These are phyloP conservation scores for Pristionchus entomophagus DNA, from an alignment of 2,888 invertebrate genomes.

Conservation along the genomic window DNA sequence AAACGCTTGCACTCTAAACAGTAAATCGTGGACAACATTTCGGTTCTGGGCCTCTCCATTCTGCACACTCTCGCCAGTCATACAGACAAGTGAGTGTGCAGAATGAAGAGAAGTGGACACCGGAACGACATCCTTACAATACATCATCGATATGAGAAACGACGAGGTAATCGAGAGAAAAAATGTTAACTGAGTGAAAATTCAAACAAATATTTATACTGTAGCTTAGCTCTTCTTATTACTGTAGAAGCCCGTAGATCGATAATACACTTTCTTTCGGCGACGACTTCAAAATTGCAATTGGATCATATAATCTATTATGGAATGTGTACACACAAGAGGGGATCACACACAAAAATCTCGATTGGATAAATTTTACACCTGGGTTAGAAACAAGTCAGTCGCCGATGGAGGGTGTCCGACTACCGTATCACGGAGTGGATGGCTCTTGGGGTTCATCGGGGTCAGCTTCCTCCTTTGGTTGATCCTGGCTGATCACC, in stretches of 20 bases:
- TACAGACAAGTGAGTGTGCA: too few relatives aligned
- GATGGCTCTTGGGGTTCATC: constrained; percentile 19
- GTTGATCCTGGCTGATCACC: background rate
- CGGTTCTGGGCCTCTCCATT: too few relatives aligned
- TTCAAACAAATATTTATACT: background rate
- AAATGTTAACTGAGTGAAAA: background rate
- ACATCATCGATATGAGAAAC: background rate
- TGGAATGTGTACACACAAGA: constrained; percentile 27
- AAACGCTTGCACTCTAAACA: background rate
- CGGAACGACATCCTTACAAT: too few relatives aligned
- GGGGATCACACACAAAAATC: background rate
- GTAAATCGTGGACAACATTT: background rate
- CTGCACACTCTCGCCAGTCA: too few relatives aligned
- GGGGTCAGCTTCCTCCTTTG: background rate
- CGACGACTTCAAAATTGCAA: background rate
- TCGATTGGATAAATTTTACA: background rate
- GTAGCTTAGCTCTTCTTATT: background rate
- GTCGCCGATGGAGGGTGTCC: background rate
- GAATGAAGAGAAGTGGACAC: too few relatives aligned
- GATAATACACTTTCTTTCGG: background rate
- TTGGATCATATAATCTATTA: background rate
- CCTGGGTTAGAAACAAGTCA: background rate
- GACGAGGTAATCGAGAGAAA: background rate
- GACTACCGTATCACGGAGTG: constrained; percentile 21
- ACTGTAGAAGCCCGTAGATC: constrained; percentile 23